phyloP scores from a whole-genome alignment of 2,113 vertebrate genomes.

The Podocnemis expansa region DNA sequence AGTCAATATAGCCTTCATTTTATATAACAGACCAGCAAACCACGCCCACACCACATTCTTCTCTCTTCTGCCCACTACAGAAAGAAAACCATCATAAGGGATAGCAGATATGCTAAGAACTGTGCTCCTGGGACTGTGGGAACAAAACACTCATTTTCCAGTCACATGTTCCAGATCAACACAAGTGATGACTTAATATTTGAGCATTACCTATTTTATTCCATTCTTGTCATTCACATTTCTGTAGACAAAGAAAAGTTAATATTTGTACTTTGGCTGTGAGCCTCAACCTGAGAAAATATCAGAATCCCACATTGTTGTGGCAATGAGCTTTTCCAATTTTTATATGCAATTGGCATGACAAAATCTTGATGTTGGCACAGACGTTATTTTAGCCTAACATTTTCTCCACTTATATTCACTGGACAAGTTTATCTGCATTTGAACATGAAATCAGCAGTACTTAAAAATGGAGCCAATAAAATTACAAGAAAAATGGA shows the following conservation, averaged over 20 bases:
- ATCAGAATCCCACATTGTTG: background rate
- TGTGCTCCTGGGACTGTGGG: rapidly evolving
- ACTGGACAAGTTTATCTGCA: background rate
- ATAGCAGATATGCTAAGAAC: background rate
- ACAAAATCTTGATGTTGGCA: background rate
- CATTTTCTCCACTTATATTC: background rate
- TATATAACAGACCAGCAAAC: background rate
- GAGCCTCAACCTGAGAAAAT: background rate
- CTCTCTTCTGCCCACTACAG: background rate
- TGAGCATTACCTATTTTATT: background rate
- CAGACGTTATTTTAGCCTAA: background rate
- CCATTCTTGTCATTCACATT: background rate
- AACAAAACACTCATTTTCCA: background rate
- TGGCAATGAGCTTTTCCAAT: background rate
- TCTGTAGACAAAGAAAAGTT: background rate
- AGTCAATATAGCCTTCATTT: background rate
- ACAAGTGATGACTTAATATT: background rate
- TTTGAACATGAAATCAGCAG: background rate
- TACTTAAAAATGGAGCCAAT: background rate
- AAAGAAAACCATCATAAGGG: background rate
- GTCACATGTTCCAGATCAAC: background rate
- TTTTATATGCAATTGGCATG: background rate
- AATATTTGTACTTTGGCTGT: background rate
- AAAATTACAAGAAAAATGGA: background rate
- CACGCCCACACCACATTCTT: background rate